Evolutionary conservation across 92 coral and sea anemone genomes (phyloP).

Genomic region (Epizoanthus illoricatus): DNA sequence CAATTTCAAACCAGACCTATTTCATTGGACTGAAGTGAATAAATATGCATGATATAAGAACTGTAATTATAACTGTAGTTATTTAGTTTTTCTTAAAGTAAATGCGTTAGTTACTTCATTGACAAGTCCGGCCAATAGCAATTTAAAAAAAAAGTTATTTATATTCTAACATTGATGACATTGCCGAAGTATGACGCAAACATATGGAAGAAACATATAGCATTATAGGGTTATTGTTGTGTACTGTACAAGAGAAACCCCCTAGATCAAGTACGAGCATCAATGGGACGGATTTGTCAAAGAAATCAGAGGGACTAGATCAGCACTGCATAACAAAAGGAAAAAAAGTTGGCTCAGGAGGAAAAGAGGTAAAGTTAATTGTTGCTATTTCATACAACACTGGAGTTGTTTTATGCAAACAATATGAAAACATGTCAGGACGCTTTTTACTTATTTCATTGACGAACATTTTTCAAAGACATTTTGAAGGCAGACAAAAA

Average conservation of each 20-base stretch:
- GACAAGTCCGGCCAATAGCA: too few relatives aligned
- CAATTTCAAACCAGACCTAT: too few relatives aligned
- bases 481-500: too few relatives aligned
- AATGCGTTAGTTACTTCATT: too few relatives aligned
- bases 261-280: background rate
- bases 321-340: background rate
- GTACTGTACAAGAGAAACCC: slow-evolving; percentile 7
- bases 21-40: too few relatives aligned
- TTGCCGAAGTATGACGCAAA: background rate
- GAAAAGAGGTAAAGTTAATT: slow-evolving; percentile 15
- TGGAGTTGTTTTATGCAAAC: slow-evolving; percentile 22
- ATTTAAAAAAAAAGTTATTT: too few relatives aligned
- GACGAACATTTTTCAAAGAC: background rate
- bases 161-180: too few relatives aligned
- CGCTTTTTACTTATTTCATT: slow-evolving; percentile 3
- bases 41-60: too few relatives aligned
- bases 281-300: too few relatives aligned
- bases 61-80: too few relatives aligned
- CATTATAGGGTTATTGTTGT: background rate
- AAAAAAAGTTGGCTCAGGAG: slow-evolving; percentile 20
- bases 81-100: too few relatives aligned
- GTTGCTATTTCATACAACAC: slow-evolving; percentile 20
- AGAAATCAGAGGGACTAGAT: background rate
- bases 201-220: background rate
- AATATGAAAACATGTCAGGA: slow-evolving; percentile 26